Base-by-base conservation (phyloP, 92 coral and sea anemone species). In the Porites lobata region DNA sequence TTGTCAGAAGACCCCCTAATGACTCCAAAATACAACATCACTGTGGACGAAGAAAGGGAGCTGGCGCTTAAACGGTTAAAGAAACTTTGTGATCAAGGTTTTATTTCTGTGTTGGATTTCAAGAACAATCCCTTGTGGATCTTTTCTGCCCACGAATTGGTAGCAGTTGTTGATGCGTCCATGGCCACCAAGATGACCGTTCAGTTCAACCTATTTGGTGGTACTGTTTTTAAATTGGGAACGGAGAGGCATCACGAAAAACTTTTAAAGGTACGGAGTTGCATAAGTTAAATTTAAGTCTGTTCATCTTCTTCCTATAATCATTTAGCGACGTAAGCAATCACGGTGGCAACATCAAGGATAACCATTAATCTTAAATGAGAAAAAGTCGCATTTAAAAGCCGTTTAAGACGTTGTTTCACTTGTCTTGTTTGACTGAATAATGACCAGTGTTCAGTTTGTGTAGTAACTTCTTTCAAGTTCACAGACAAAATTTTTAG, bases 111-210 rank as follows among this genome's bases (percentile, higher is more conserved):
- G 51, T 32, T 94, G 65, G 98, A 92, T 65, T 94, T 94, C 62
- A 87, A 71, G 74, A 84, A 92, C 61, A 94, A 94, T 57, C 98
- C 98, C 11, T 78, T 92, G 84, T 85, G 95, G 90, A 92, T 94
- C n/a, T 94, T 94, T 68, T 95, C 95, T 47, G 95, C 98, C 7
- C 98, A 92, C 68, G 98, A 94, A 50, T 75, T 94, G 65, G 90
- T 92, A 12, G 94, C 91, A 10, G 92, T 94, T 29, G 95, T 92
- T 15, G 98, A 94, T 79, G 94, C 93, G 15, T 94, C 98, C 13
- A 95, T 95, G 98, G 92, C 98, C 29, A 94, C 98, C 14, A 94
- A 94, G 83, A 93, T 94, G 98, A 94, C 98, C 11, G 98, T 94
- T 52, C 98, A 94, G 92, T 94, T 94, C 58, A 94, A 94, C 69